Evolutionary conservation across 2,888 invertebrate genomes (phyloP).

Genomic region (Andrena marginata): DNA sequence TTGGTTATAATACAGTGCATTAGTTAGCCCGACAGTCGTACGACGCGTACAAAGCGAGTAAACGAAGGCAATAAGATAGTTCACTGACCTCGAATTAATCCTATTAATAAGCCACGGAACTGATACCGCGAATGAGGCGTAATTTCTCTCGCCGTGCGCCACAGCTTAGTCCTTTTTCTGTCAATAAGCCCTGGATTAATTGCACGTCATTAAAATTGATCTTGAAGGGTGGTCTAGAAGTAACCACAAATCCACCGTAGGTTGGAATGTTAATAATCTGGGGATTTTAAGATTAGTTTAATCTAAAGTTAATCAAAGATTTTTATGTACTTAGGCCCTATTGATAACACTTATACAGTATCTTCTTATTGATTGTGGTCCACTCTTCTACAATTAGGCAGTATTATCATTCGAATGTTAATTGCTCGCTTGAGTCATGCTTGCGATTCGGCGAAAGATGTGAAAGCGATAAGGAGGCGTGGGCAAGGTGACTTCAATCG

Average conservation of each 20-base stretch:
- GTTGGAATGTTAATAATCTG: neutral
- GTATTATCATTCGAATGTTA: neutral
- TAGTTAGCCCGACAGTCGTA: constrained; percentile 71
- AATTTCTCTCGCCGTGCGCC: constrained; percentile 12
- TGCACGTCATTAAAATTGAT: neutral
- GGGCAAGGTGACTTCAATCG: neutral
- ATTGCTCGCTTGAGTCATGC: neutral
- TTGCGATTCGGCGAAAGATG: neutral
- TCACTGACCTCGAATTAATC: constrained; percentile 71
- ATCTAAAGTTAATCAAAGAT: constrained; percentile 4
- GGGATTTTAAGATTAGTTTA: neutral
- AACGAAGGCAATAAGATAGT: constrained; percentile 70
- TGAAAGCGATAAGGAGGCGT: neutral
- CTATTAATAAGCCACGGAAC: constrained; percentile 65
- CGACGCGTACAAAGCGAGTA: constrained; percentile 68
- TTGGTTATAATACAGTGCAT: constrained; percentile 71
- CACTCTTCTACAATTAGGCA: neutral
- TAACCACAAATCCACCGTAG: no score
- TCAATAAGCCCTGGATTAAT: constrained; percentile 13
- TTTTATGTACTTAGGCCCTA: neutral
- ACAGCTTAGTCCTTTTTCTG: neutral
- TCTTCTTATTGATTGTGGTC: neutral
- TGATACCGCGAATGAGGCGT: constrained; percentile 36
- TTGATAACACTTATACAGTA: neutral
- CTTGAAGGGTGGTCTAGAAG: neutral